These are phyloP conservation scores for Camelus bactrianus DNA, from an alignment of 2,113 vertebrate species.

Conservation along the genomic window DNA sequence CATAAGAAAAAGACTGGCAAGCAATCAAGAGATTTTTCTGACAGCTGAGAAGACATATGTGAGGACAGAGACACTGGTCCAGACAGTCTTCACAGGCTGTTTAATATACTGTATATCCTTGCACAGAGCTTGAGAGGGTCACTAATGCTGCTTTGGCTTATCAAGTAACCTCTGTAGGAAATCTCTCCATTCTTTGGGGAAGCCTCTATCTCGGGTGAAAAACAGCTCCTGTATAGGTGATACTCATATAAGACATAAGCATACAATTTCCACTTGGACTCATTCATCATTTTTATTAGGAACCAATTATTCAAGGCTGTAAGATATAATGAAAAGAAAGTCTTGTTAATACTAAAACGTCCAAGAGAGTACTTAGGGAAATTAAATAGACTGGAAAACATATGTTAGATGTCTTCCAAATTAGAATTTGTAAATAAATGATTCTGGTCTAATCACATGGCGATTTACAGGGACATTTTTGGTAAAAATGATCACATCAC, in stretches of 20 bases:
- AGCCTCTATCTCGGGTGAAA: not conserved
- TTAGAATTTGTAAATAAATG: constrained; percentile 85
- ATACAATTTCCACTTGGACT: not conserved
- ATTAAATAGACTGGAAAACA: constrained; percentile 81
- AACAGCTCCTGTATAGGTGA: not conserved
- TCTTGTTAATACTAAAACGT: constrained; percentile 78
- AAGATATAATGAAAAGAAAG: constrained; percentile 75
- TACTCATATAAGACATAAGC: not conserved
- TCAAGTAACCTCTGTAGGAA: constrained; percentile 55
- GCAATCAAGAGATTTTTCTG: constrained; percentile 76
- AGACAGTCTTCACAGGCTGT: constrained; percentile 73
- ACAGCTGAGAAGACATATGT: constrained; percentile 78
- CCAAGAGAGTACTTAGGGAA: constrained; percentile 79
- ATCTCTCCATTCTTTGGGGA: not conserved
- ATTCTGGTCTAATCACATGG: constrained; percentile 80
- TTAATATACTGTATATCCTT: constrained; percentile 66
- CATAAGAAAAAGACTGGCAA: constrained; percentile 75
- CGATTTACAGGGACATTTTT: constrained; percentile 66
- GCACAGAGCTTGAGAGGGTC: not conserved
- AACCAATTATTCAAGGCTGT: constrained; percentile 71
- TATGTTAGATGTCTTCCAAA: constrained; percentile 80
- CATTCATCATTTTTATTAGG: constrained; percentile 71
- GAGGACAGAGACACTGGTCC: constrained; percentile 11
- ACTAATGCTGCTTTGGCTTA: constrained; percentile 50
- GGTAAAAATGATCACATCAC: constrained; percentile 66